Base-by-base conservation (phyloP, 2,888 invertebrate species). In the Rhabditophanes sp. region DNA sequence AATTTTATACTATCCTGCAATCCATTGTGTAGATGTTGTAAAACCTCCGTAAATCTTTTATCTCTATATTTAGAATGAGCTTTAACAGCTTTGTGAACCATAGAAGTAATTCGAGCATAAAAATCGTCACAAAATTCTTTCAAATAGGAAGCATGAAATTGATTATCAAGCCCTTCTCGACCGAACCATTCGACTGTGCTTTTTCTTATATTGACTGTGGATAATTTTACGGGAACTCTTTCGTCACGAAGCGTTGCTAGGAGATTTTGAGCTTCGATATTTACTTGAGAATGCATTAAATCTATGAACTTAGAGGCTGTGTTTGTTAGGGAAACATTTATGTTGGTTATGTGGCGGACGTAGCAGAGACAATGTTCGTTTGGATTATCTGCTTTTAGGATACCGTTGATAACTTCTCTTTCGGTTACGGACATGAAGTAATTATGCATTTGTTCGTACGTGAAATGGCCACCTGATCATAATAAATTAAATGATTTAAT, bases 391-490 rank as follows among this genome's bases (percentile, higher is more conserved):
- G 88, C 30, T 39, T 79, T 81, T 12, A 96, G 68, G 4, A 93
- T 75, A 0, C 93, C 93, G 59, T 88, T 84, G 50, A 88, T 87
- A 0, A 96, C 87, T 71, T 96, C 93, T 26, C 90, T 74, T 71
- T 93, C 93, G 2, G 93, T 96, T 16, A 93, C 88, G 38, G 90
- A 88, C 90, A 93, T 93, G 64, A 87, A 90, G 66, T 90, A 93
- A 67, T 87, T 90, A 62, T 93, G 93, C 77, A 82, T 85, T 1
- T 79, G 78, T 33, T 88, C 87, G 50, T 82, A 78, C 56, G 81
- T 80, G 63, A 93, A 79, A 67, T 80, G 80, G 4, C 80, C 82
- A 46, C 77, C 73, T 19, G n/a, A n/a, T n/a, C n/a, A n/a, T n/a
- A n/a, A n/a, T n/a, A n/a, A n/a, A n/a, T n/a, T n/a, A n/a, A n/a